Conservation (phyloP, 1,140 invertebrate species). For the Drosophila ohnishii region DNA sequence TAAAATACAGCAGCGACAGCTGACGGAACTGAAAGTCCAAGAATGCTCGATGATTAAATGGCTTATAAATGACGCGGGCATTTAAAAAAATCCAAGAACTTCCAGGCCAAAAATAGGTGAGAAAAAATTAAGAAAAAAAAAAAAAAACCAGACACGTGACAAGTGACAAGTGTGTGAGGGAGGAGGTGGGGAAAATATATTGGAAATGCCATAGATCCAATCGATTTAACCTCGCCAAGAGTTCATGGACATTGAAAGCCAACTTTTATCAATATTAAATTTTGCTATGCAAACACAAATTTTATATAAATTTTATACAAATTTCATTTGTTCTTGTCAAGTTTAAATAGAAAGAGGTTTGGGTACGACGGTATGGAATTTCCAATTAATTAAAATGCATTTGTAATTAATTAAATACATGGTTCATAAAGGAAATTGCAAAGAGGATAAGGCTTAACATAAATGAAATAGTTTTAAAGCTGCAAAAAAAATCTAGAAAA, state of each 20-base stretch:
- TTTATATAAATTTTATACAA: conserved; percentile 14
- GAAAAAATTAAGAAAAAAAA: conserved; percentile 8
- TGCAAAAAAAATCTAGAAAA: neutral
- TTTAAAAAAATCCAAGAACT: conserved; percentile 26
- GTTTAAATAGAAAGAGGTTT: neutral
- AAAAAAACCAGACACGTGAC: conserved; percentile 6
- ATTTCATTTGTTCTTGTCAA: conserved; percentile 12
- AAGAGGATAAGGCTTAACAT: conserved; percentile 5
- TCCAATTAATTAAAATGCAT: conserved; percentile 56
- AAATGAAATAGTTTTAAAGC: conserved; percentile 7
- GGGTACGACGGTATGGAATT: neutral
- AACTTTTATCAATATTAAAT: conserved; percentile 37
- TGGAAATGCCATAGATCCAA: conserved; percentile 11
- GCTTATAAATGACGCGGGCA: conserved; percentile 69
- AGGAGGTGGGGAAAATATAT: neutral
- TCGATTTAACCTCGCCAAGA: conserved; percentile 3
- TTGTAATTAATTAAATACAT: conserved; percentile 38
- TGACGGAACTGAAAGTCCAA: conserved; percentile 60
- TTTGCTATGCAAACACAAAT: conserved; percentile 22
- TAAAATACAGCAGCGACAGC: conserved; percentile 62
- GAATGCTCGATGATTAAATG: conserved; percentile 67
- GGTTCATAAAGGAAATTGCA: conserved; percentile 6
- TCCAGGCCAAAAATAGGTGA: conserved; percentile 54
- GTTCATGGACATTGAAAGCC: conserved; percentile 6
- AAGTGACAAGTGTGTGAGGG: neutral